Evolutionary conservation across 2,113 vertebrate species (phyloP), one percentile per base, ranked within the genome.

Genomic region (Ammodytes dubius): DNA sequence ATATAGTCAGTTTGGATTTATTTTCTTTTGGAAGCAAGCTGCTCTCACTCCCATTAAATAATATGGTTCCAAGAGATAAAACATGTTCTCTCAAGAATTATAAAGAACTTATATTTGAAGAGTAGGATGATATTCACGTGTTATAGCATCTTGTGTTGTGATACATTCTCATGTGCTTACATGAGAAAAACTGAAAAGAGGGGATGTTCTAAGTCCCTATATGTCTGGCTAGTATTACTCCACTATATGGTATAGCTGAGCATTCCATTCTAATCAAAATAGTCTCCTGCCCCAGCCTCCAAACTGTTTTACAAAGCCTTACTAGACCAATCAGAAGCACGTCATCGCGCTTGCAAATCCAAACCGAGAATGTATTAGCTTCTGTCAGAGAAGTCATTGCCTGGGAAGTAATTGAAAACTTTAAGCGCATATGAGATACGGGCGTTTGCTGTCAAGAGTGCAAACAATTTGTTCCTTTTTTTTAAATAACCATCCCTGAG

Each of bases 371-470:
- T 84, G 78, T 77, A 79, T 77, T 72, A 68, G 43, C 49, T 74
- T 50, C 47, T 68, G 66, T 84, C 78, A 43, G 58, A 77, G 76
- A 85, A 45, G 63, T 53, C 57, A 79, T 81, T 70, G 70, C 35
- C 73, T 42, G 4, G 15, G 68, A 83, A 77, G 27, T 81, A 87
- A 84, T 82, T 77, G 43, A 58, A 88, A 88, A 74, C 37, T 49
- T 72, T 7, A 52, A 72, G 52, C 4, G 7, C 74, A 71, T 72
- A 82, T 19, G 49, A 88, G 65, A 89, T 80, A 59, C 82, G 43
- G 27, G 63, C 14, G 11, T 53, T 77, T 43, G 50, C 52, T 4
- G 13, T 58, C 40, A 49, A 27, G 69, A 78, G 72, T 56, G 42
- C 46, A 64, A 74, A 69, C 7, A 0, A 70, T 78, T 56, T 61